Evolutionary conservation across 2,888 invertebrate species (phyloP).

Genomic region (Cephonodes hylas): DNA sequence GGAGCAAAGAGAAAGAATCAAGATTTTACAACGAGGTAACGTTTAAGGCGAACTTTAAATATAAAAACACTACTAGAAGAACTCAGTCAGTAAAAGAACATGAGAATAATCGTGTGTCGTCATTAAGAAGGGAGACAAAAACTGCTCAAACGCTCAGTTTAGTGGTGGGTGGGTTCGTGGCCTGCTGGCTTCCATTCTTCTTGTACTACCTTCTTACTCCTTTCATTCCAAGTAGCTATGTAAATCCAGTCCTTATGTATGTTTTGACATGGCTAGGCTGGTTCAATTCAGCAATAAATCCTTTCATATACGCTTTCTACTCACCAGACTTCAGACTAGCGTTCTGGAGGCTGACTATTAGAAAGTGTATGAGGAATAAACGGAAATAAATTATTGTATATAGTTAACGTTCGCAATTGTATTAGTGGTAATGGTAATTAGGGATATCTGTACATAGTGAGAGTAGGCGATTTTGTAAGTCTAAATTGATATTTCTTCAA

Average conservation of each 20-base stretch:
- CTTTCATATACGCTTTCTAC: constrained; percentile 95
- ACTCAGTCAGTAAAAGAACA: constrained; percentile 80
- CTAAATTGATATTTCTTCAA: background rate
- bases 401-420: background rate
- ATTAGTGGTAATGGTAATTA: background rate
- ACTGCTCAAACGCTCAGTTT: constrained; percentile 93
- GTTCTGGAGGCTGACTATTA: constrained; percentile 91
- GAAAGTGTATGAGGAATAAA: constrained; percentile 81
- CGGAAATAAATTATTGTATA: constrained; percentile 30
- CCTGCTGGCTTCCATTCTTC: constrained; percentile 95
- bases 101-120: constrained; percentile 84
- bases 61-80: constrained; percentile 66
- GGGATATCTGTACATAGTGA: background rate
- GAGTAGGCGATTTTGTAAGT: background rate
- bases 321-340: constrained; percentile 93
- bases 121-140: constrained; percentile 89
- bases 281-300: constrained; percentile 95
- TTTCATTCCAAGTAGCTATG: constrained; percentile 84
- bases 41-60: constrained; percentile 70
- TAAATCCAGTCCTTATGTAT: constrained; percentile 84
- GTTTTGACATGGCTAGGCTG: constrained; percentile 93
- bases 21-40: constrained; percentile 65
- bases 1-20: constrained; percentile 59
- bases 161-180: constrained; percentile 93
- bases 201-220: constrained; percentile 90